Evolutionary conservation across 2,888 invertebrate species (phyloP), one percentile per base, ranked within the genome.

Genomic region (Papilio protenor): DNA sequence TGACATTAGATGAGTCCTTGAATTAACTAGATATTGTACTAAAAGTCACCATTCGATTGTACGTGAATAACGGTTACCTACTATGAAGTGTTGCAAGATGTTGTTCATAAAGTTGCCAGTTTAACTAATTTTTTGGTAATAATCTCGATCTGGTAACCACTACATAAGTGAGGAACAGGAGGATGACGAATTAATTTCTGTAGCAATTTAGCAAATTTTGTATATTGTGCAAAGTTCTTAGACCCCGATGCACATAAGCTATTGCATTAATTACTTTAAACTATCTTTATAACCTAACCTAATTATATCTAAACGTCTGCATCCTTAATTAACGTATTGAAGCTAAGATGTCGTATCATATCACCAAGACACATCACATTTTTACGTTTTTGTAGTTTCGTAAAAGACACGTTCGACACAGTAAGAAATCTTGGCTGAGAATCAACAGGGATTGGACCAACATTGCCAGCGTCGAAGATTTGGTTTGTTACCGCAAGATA

Each of bases 1-100:
- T 78, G 78, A 75, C 78, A 78, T 78, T 78, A 78, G 78, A 78
- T 40, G n/a, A 21, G 78, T 78, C 78, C 75, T 78, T 78, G 78
- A 78, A 72, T 75, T 75, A 78, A 64, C 55, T 78, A 72, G 71
- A 75, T 55, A 71, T 72, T 71, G 64, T 72, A 73, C 71, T 73
- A 45, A 72, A 78, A 75, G 71, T 47, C 40, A 64, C 40, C 47
- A 64, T 76, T 72, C 72, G 33, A 72, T 52, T 47, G 21, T 33
- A 4, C n/a, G 40, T 59, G 8, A 61, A 61, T 72, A 70, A 55
- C 75, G 18, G 52, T 23, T 21, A 49, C 23, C 59, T 59, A 72
- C 18, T 69, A 73, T 69, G 70, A 47, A 33, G 64, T 23, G 55
- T 47, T 57, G 40, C 55, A 76, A 72, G 16, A 27, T 33, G 16